Conservation (phyloP, 2,797 vertebrate species). For the Crenuchus spilurus region DNA sequence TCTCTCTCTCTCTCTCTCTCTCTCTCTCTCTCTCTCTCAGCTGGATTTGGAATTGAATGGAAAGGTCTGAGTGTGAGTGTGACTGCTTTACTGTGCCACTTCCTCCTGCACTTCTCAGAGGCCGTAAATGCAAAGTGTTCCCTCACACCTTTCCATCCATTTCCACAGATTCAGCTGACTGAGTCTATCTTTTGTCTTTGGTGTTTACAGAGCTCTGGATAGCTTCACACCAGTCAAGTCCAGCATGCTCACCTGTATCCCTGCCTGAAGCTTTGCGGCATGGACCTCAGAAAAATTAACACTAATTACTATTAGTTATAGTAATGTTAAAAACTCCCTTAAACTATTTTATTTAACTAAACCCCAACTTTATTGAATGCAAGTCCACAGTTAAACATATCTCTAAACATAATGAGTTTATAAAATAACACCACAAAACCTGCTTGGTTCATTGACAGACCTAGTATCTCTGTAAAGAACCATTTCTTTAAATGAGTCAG, state of each 20-base stretch:
- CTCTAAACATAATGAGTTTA: too few species aligned
- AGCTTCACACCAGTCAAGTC: conserved; percentile 25
- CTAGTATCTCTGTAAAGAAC: too few species aligned
- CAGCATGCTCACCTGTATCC: conserved; percentile 1
- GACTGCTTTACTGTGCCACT: conserved; percentile 78
- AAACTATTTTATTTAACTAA: too few species aligned
- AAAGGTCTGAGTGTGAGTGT: conserved; percentile 61
- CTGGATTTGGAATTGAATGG: conserved; percentile 75
- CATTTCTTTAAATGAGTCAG: too few species aligned
- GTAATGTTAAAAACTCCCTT: too few species aligned
- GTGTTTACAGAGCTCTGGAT: conserved; percentile 57
- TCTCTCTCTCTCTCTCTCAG: conserved; percentile 53
- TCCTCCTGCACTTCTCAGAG: conserved; percentile 63
- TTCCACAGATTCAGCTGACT: conserved; percentile 68
- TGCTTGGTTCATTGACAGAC: too few species aligned
- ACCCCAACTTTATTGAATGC: too few species aligned
- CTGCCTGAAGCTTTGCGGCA: conserved; percentile 7
- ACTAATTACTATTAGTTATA: background rate
- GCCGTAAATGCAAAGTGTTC: conserved; percentile 58
- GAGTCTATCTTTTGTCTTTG: conserved; percentile 60
- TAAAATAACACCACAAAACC: too few species aligned
- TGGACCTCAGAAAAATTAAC: background rate
- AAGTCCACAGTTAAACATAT: too few species aligned
- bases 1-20: background rate
- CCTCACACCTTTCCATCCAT: conserved; percentile 79